Evolutionary conservation across 2,888 invertebrate species (phyloP), one percentile per base, ranked within the genome.

Genomic region (Callyntrura guangdongensis): DNA sequence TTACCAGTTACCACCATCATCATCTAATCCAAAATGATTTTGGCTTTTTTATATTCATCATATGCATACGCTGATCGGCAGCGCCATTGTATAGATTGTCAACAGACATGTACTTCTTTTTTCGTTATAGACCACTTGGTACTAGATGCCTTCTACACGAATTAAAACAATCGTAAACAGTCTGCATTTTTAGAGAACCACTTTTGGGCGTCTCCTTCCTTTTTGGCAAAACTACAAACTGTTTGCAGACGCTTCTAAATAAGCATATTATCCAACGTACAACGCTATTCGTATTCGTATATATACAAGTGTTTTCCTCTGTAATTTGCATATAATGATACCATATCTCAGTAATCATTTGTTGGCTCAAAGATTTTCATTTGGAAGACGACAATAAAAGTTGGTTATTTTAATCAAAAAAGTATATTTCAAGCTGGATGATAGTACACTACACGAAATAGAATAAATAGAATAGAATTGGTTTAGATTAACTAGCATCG

Each of bases 161-260:
- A 36, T 36, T 36, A 36, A 36, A 36, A 36, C 36, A 36, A 36
- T 36, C 36, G 36, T 36, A 59, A 67, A 67, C 14, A 67, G 14
- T 12, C 11, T 3, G 17, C 25, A 67, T 61, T 9, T 53, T 67
- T 67, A 67, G n/a, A 67, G 49, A 20, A 53, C 53, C 22, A 56
- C n/a, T 77, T 82, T 82, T 82, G 82, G 82, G 82, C 82, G 82
- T 82, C 82, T 61, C 82, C 82, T 82, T 82, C 82, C 82, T 82
- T 61, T 82, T 82, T 82, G 36, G 82, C 22, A 61, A 5, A n/a
- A 56, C 56, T 36, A 20, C 14, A 8, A 36, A 45, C 25, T 49
- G n/a, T 49, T 74, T 67, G 49, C 79, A 56, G 79, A 79, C 47
- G 0, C 45, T 72, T 27, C 36, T 45, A 36, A 69, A 3, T 45